These are phyloP conservation scores for Drosophila maculinotata DNA, from an alignment of 2,888 invertebrate species.

Conservation along the genomic window DNA sequence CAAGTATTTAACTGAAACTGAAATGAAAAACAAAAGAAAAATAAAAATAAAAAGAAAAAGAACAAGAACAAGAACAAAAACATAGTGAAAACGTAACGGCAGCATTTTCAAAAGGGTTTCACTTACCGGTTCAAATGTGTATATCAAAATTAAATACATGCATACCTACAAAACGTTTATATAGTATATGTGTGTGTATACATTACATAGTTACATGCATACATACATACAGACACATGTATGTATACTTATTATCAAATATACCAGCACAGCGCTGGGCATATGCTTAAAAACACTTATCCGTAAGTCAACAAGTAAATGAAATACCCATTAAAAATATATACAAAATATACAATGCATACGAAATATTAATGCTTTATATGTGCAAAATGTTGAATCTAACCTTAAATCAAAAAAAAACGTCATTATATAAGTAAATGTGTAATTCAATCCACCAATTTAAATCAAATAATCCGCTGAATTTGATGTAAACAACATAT, in stretches of 20 bases:
- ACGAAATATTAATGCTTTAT: constrained; percentile 27
- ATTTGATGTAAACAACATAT: constrained; percentile 11
- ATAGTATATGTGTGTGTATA: not conserved
- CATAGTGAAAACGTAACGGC: constrained; percentile 56
- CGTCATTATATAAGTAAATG: constrained; percentile 15
- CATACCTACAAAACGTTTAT: constrained; percentile 20
- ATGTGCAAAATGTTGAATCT: constrained; percentile 28
- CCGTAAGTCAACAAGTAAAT: constrained; percentile 6
- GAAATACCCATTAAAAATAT: constrained; percentile 4
- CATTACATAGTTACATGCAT: constrained; percentile 11
- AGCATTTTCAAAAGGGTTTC: constrained; percentile 75
- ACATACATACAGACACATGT: constrained; percentile 7
- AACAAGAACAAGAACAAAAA: not conserved
- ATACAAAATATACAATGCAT: not conserved
- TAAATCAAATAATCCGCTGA: constrained; percentile 13
- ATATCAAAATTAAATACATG: constrained; percentile 51
- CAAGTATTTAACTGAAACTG: constrained; percentile 7
- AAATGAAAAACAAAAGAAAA: constrained; percentile 1
- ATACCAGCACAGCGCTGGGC: constrained; percentile 47
- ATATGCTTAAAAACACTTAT: constrained; percentile 53
- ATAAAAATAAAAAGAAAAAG: constrained; percentile 15
- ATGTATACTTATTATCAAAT: not conserved
- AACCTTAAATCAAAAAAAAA: constrained; percentile 12
- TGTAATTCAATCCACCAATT: constrained; percentile 6
- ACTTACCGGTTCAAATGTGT: constrained; percentile 67